These are phyloP conservation scores for Tuta absoluta DNA, from an alignment of 2,888 invertebrate genomes.

Conservation along the genomic window DNA sequence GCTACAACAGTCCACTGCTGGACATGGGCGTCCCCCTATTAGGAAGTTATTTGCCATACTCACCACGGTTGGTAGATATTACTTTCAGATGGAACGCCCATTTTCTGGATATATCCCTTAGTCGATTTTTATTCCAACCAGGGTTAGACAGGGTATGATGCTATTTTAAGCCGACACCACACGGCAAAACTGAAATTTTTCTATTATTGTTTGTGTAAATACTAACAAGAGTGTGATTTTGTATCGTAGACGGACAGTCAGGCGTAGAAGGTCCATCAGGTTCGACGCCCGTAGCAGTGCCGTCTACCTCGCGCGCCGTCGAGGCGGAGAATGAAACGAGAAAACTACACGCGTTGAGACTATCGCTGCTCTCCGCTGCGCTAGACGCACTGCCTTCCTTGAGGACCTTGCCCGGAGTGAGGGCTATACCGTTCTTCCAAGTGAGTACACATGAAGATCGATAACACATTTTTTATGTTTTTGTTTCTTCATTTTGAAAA, in stretches of 20 bases:
- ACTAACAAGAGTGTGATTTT: background rate
- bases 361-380: constrained; percentile 87
- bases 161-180: too few species aligned
- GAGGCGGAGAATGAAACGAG: constrained; percentile 76
- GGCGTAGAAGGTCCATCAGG: constrained; percentile 65
- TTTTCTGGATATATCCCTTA: too few species aligned
- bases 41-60: too few species aligned
- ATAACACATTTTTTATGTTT: background rate
- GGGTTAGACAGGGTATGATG: too few species aligned
- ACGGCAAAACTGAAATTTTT: too few species aligned
- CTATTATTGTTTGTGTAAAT: background rate
- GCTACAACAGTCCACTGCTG: too few species aligned
- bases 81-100: too few species aligned
- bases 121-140: too few species aligned
- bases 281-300: constrained; percentile 57
- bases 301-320: constrained; percentile 59
- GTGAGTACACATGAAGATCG: constrained; percentile 60
- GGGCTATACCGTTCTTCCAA: constrained; percentile 96
- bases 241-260: background rate
- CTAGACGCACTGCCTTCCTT: constrained; percentile 89
- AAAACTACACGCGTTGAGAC: constrained; percentile 84
- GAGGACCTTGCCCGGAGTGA: constrained; percentile 88
- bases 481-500: background rate
- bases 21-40: too few species aligned
- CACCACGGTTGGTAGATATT: too few species aligned